These are phyloP conservation scores for Elephantulus edwardii DNA, from an alignment of 2,113 vertebrate genomes.

Conservation along the genomic window DNA sequence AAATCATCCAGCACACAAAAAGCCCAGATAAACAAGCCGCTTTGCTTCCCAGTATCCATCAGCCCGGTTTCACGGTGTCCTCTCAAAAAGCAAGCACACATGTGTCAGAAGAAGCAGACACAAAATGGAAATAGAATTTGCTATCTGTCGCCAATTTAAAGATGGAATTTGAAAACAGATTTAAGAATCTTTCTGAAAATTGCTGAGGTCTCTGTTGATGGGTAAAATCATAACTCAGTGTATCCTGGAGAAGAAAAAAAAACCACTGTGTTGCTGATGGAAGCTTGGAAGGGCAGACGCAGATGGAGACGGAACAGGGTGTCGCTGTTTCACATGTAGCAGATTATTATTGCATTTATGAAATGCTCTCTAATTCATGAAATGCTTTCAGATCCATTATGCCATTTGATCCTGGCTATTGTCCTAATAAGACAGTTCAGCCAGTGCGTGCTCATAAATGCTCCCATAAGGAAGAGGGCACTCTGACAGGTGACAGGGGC, in stretches of 20 bases:
- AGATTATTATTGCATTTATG: neutral
- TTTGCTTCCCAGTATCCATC: slow-evolving; percentile 34
- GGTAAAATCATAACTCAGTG: neutral
- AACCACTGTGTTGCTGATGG: neutral
- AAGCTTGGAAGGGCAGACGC: neutral
- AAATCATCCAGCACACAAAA: slow-evolving; percentile 28
- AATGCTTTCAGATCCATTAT: neutral
- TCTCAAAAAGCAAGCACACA: neutral
- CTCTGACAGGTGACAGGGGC: neutral
- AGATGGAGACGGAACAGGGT: neutral
- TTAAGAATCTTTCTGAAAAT: neutral
- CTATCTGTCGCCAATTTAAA: neutral
- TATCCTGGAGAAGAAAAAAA: neutral
- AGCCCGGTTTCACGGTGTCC: neutral
- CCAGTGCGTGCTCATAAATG: neutral
- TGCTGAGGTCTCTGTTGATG: neutral
- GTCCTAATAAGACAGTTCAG: neutral
- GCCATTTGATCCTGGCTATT: neutral
- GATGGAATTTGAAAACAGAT: neutral
- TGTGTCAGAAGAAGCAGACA: neutral
- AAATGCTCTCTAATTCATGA: neutral
- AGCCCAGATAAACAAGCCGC: neutral
- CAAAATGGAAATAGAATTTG: neutral
- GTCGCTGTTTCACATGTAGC: neutral
- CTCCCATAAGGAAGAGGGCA: neutral